phyloP scores from a whole-genome alignment of 2,888 invertebrate species.

The Spodoptera littoralis region DNA sequence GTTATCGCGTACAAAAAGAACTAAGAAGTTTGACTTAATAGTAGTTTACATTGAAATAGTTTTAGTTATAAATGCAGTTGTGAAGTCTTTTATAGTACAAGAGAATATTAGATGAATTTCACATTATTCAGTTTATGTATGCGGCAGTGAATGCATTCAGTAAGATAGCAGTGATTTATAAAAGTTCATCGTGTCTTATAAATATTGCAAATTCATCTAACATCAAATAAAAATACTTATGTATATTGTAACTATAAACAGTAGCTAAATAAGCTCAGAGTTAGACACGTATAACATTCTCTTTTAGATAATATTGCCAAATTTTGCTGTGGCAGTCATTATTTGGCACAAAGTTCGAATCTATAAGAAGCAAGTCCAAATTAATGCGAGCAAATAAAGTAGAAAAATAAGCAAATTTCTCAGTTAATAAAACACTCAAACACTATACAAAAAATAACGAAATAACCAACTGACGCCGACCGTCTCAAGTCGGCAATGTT shows the following conservation, averaged over 20 bases:
- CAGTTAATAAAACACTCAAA: slow-evolving; percentile 81
- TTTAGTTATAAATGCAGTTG: slow-evolving; percentile 56
- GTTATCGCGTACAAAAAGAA: slow-evolving; percentile 30
- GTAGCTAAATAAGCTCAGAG: slow-evolving; percentile 73
- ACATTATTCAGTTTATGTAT: slow-evolving; percentile 16
- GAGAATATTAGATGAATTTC: slow-evolving; percentile 43
- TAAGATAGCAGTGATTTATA: background rate
- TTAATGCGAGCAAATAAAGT: slow-evolving; percentile 62
- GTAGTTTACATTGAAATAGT: slow-evolving; percentile 45
- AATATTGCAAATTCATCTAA: slow-evolving; percentile 53
- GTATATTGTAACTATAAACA: slow-evolving; percentile 54
- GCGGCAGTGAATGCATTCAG: slow-evolving; percentile 3
- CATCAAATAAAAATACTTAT: slow-evolving; percentile 56
- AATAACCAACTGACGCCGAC: slow-evolving; percentile 78
- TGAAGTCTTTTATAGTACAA: slow-evolving; percentile 52
- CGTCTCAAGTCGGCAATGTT: slow-evolving; percentile 68
- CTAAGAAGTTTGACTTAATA: slow-evolving; percentile 28
- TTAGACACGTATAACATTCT: slow-evolving; percentile 64
- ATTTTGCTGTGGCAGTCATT: slow-evolving; percentile 71
- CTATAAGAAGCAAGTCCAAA: slow-evolving; percentile 64
- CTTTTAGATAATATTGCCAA: slow-evolving; percentile 71
- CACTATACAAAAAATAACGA: slow-evolving; percentile 81
- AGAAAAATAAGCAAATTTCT: slow-evolving; percentile 67
- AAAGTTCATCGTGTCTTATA: slow-evolving; percentile 8
- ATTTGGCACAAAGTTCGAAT: slow-evolving; percentile 81